A percentile compares a stretch with the other conserved stretches of the same genome.
These are phyloP conservation scores for Cosmia pyralina DNA, from an alignment of 2,888 invertebrate genomes.

Conservation along the genomic window DNA sequence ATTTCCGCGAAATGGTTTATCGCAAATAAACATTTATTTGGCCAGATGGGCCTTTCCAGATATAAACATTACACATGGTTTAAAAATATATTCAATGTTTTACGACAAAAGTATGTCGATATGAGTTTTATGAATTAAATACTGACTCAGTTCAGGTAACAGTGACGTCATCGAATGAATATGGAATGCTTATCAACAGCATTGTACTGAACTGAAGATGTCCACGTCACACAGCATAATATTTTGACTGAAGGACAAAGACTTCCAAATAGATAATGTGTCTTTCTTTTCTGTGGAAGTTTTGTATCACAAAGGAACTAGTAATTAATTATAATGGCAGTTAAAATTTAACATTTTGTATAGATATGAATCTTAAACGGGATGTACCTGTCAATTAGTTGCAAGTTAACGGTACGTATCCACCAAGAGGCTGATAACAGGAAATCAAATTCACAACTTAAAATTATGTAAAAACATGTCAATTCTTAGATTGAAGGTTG, in stretches of 20 bases:
- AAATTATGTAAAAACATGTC: not conserved
- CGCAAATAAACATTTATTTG: slow-evolving; percentile 13
- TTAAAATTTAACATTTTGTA: slow-evolving; percentile 4
- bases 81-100: slow-evolving; percentile 10
- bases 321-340: slow-evolving; percentile 22
- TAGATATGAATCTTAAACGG: slow-evolving; percentile 11
- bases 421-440: slow-evolving; percentile 17
- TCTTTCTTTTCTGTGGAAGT: slow-evolving; percentile 18
- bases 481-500: slow-evolving; percentile 16
- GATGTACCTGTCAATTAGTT: slow-evolving; percentile 17
- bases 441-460: slow-evolving; percentile 14
- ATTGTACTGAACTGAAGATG: slow-evolving; percentile 27
- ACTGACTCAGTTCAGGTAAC: slow-evolving; percentile 24
- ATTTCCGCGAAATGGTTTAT: slow-evolving; percentile 22
- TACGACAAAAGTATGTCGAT: slow-evolving; percentile 11
- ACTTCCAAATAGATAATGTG: slow-evolving; percentile 26
- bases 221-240: slow-evolving; percentile 22
- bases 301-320: slow-evolving; percentile 14
- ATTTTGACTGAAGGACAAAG: slow-evolving; percentile 19
- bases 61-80: slow-evolving; percentile 13
- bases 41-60: not conserved
- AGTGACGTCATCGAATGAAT: slow-evolving; percentile 35
- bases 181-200: slow-evolving; percentile 28
- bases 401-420: no score
- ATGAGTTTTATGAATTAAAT: slow-evolving; percentile 25